These are phyloP conservation scores for Diachrysia chrysitis DNA, from an alignment of 2,888 invertebrate genomes.

Conservation along the genomic window DNA sequence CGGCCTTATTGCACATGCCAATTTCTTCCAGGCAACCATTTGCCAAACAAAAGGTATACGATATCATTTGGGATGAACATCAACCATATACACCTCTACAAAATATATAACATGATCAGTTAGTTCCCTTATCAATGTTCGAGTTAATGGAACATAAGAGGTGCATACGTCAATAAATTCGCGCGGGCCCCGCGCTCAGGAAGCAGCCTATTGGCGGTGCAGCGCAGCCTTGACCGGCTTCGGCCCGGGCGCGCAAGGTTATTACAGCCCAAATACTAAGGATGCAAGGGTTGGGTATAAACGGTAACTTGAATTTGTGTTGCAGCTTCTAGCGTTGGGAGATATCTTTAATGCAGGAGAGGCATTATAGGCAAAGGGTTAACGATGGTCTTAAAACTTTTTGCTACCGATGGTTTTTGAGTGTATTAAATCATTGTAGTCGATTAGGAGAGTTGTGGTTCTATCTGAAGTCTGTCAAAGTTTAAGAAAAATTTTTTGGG, in stretches of 20 bases:
- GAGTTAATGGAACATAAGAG: slow-evolving; percentile 12
- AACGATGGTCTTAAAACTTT: not conserved
- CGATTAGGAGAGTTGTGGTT: not conserved
- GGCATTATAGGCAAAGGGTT: not conserved
- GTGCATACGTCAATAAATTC: slow-evolving; percentile 34
- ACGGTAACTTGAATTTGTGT: not conserved
- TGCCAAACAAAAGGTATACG: too few species aligned
- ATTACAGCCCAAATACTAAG: not conserved
- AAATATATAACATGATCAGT: too few species aligned
- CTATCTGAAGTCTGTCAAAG: too few species aligned
- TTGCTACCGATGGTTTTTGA: not conserved
- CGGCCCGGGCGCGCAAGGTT: slow-evolving; percentile 34
- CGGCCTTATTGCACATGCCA: too few species aligned
- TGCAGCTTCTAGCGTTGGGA: not conserved
- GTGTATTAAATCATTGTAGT: not conserved
- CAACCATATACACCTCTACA: too few species aligned
- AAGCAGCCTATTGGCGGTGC: slow-evolving; percentile 44
- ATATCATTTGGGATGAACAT: too few species aligned
- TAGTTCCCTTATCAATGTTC: slow-evolving; percentile 20
- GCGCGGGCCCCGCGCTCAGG: slow-evolving; percentile 32
- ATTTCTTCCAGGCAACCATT: too few species aligned
- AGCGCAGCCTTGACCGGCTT: slow-evolving; percentile 46
- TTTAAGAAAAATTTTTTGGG: too few species aligned
- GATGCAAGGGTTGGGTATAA: not conserved
- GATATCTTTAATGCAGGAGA: not conserved